Evolutionary conservation across 1,140 invertebrate genomes (phyloP), one percentile per base, ranked within the genome.

Genomic region (Teleopsis dalmanni): DNA sequence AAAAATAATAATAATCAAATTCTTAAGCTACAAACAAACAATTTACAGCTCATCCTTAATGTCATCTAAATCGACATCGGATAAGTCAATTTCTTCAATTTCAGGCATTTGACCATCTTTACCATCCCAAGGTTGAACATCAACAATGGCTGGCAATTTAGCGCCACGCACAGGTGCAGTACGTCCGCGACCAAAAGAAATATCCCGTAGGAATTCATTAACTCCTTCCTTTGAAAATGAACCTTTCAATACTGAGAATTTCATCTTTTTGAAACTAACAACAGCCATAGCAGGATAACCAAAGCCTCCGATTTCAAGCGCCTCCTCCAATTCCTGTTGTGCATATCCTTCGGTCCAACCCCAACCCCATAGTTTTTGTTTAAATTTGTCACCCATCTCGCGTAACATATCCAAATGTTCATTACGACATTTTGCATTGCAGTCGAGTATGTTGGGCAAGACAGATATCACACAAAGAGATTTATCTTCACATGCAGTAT

Each of bases 351-450:
- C 95, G 3, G 87, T 69, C 96, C 96, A 98, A 4, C 94, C 73
- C 93, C 95, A 99, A 81, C 94, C 94, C 95, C 95, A 99, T 73
- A 85, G 81, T 63, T 96, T 95, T 72, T 88, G 84, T 75, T 98
- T 98, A 73, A 86, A 98, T 70, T 94, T 94, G 33, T 96, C 91
- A 14, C 84, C 92, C 33, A 95, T 74, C 4, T 77, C 72, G 16
- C 76, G 81, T 1, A 99, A 73, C 4, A 81, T 82, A 9, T 81
- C 69, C 10, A 99, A 72, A 72, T 96, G 98, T 4, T 79, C 74
- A 70, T 97, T 96, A 57, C 97, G 80, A 68, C 97, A 99, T 18
- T 88, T 78, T 0, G 94, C 80, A 68, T 98, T 91, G 71, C 97
- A 99, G 72, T 99, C 96, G 6, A 98, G 79, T 56, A 99, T 96